Conservation (phyloP, 2,113 vertebrate genomes). For the Eidolon helvum region DNA sequence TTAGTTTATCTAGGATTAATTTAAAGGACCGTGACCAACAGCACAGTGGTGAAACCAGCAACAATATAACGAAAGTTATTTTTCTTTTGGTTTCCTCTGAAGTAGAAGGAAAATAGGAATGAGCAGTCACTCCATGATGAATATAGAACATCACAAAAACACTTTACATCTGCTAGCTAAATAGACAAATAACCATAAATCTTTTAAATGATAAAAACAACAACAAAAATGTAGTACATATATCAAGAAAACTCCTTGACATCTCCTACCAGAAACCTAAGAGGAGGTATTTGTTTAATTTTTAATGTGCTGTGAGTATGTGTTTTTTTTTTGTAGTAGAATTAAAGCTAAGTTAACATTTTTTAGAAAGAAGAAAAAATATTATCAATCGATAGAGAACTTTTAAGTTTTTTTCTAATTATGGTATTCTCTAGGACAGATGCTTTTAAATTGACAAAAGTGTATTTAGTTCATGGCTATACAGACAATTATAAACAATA, state of each 20-base stretch:
- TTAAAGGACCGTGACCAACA: neutral
- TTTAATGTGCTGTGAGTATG: neutral
- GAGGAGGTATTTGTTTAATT: constrained; percentile 54
- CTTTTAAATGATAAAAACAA: constrained; percentile 82
- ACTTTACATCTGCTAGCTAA: constrained; percentile 87
- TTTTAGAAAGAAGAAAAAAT: neutral
- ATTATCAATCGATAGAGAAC: neutral
- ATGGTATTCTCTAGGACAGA: neutral
- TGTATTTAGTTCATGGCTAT: neutral
- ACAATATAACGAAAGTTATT: constrained; percentile 57
- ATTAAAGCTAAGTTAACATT: neutral
- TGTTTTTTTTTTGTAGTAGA: neutral
- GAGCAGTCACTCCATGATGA: constrained; percentile 73
- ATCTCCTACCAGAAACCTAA: constrained; percentile 38
- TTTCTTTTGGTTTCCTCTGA: constrained; percentile 80
- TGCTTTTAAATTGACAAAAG: neutral
- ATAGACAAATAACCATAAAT: constrained; percentile 83
- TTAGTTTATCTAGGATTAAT: neutral
- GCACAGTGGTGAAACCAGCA: constrained; percentile 28
- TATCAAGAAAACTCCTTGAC: constrained; percentile 51
- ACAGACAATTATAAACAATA: neutral
- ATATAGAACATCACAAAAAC: constrained; percentile 73
- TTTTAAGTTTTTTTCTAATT: neutral
- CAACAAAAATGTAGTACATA: constrained; percentile 37
- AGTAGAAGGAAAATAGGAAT: constrained; percentile 81